Evolutionary conservation across 2,113 vertebrate genomes (phyloP).

Genomic region (Dicrurus megarhynchus): DNA sequence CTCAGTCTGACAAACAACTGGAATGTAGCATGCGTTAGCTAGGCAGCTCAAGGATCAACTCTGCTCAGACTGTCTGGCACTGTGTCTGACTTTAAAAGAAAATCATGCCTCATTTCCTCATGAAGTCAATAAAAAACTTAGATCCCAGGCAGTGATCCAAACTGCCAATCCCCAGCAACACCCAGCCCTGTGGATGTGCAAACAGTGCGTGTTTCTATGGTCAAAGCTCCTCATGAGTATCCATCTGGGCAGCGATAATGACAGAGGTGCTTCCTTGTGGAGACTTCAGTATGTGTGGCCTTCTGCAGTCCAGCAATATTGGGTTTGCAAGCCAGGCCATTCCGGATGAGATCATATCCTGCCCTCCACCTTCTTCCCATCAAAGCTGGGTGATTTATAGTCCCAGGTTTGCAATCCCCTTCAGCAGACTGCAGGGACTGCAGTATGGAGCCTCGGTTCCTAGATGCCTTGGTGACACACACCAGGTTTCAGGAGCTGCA

Average conservation of each 20-base stretch:
- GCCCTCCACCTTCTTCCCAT: background rate
- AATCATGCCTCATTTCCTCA: background rate
- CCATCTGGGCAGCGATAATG: background rate
- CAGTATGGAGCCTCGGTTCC: background rate
- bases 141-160: background rate
- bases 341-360: background rate
- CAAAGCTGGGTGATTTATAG: background rate
- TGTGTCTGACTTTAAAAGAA: background rate
- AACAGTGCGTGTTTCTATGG: fast-evolving
- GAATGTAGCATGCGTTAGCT: fast-evolving
- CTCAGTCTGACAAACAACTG: background rate
- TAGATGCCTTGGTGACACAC: background rate
- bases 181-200: background rate
- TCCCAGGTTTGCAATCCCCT: background rate
- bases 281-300: background rate
- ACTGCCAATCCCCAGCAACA: background rate
- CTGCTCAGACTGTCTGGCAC: background rate
- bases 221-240: fast-evolving
- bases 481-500: background rate
- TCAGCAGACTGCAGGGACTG: background rate
- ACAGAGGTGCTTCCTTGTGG: background rate
- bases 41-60: background rate
- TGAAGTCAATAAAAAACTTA: background rate
- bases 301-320: background rate
- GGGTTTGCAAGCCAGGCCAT: background rate